Evolutionary conservation across 1,140 invertebrate species (phyloP).

Genomic region (Teleopsis dalmanni): DNA sequence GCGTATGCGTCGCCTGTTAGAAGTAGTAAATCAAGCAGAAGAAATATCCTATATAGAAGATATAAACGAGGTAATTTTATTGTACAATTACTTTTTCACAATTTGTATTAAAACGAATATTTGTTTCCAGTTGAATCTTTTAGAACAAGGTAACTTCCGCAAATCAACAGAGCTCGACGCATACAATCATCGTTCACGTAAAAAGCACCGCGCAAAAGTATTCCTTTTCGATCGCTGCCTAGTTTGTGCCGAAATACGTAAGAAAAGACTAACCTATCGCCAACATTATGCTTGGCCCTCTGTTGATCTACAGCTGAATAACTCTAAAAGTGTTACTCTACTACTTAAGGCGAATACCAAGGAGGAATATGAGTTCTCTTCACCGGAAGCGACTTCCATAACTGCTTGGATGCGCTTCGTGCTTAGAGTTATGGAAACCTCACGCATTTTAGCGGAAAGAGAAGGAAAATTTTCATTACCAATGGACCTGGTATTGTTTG

Average conservation of each 20-base stretch:
- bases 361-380: constrained; percentile 33
- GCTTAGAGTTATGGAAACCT: constrained; percentile 33
- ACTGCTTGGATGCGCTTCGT: constrained; percentile 36
- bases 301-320: constrained; percentile 27
- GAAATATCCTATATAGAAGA: constrained; percentile 38
- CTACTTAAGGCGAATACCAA: neutral
- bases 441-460: constrained; percentile 22
- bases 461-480: constrained; percentile 31
- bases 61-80: constrained; percentile 23
- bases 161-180: constrained; percentile 38
- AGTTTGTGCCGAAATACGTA: constrained; percentile 37
- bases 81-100: too few relatives aligned
- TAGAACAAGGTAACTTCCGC: constrained; percentile 29
- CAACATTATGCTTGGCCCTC: constrained; percentile 35
- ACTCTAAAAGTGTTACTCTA: constrained; percentile 8
- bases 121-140: constrained; percentile 25
- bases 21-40: constrained; percentile 42
- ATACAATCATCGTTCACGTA: constrained; percentile 32
- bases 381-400: constrained; percentile 26
- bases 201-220: constrained; percentile 32
- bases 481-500: constrained; percentile 36
- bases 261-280: constrained; percentile 29
- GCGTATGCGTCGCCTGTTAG: constrained; percentile 34
- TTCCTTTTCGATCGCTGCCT: constrained; percentile 39
- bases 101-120: neutral